Evolutionary conservation across 1,140 invertebrate species (phyloP).

Genomic region (Ceratina calcarata): DNA sequence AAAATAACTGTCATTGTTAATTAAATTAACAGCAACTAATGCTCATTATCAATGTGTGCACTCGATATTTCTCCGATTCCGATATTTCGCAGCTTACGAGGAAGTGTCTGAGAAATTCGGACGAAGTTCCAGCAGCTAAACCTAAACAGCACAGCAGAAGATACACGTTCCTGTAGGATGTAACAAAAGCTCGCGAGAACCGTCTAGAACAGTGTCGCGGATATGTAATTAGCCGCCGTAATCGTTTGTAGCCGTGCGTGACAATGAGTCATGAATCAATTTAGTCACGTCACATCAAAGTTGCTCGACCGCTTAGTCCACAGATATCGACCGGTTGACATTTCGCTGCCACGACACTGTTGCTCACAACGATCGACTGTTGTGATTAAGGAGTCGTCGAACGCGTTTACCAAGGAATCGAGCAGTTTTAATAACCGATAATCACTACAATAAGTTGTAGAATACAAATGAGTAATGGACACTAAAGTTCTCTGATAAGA

Average conservation of each 20-base stretch:
- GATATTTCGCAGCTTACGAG: too few species aligned
- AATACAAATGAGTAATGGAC: constrained; percentile 19
- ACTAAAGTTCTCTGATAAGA: constrained; percentile 1
- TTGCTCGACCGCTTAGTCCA: constrained; percentile 58
- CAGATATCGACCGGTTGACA: constrained; percentile 63
- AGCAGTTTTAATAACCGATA: constrained; percentile 30
- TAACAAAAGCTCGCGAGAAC: not conserved
- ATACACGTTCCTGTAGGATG: not conserved
- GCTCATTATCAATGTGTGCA: too few species aligned
- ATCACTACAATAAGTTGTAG: constrained; percentile 25
- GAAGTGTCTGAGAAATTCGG: too few species aligned
- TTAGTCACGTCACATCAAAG: constrained; percentile 61
- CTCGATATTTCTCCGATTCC: too few species aligned
- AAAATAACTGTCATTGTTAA: too few species aligned
- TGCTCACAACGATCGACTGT: constrained; percentile 34
- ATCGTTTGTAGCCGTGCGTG: constrained; percentile 49
- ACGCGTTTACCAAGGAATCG: constrained; percentile 31
- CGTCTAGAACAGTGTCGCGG: constrained; percentile 20
- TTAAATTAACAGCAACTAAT: too few species aligned
- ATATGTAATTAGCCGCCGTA: constrained; percentile 48
- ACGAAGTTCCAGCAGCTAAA: too few species aligned
- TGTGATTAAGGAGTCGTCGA: constrained; percentile 46
- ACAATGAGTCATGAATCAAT: constrained; percentile 67
- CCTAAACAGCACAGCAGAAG: not conserved
- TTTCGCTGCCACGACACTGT: constrained; percentile 52